Evolutionary conservation across 2,888 invertebrate species (phyloP), one percentile per base, ranked within the genome.

Genomic region (Xylophagus ater): DNA sequence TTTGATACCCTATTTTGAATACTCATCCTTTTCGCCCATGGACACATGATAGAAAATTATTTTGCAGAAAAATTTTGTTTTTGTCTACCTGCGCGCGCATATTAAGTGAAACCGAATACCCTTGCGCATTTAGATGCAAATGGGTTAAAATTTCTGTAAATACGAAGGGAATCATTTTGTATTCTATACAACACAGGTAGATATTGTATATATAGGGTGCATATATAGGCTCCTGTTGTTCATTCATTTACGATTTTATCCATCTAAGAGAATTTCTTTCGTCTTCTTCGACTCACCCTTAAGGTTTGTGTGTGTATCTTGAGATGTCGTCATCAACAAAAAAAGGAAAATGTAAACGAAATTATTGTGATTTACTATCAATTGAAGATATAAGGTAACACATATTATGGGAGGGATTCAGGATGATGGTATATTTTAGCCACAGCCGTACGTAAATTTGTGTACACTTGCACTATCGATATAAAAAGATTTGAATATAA

Each of bases 41-140:
- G n/a, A n/a, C n/a, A n/a, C n/a, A n/a, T n/a, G n/a, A n/a, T n/a
- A n/a, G n/a, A n/a, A n/a, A n/a, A n/a, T n/a, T 30, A 33, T 41
- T 29, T 31, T 40, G 37, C 37, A 36, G 28, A 23, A 34, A 23
- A 36, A 17, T 28, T 21, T 19, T n/a, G 14, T 32, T 41, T 26
- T 39, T 42, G 42, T 44, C 45, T 47, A 47, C 47, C 47, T 47
- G 47, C 47, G 47, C 25, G 39, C 42, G 44, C 45, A 45, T 45
- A 43, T 45, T 47, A 47, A 45, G 43, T 47, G 47, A 45, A 45
- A 47, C 45, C 43, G 37, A 45, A 47, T 41, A 45, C 38, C 40
- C 42, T 37, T 37, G 24, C 33, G 36, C 32, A 46, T 46, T 46
- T 42, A 42, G 34, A 46, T 46, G 46, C 46, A 46, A 46, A 46